A percentile compares a stretch with the other conserved stretches of the same genome.
phyloP scores from a whole-genome alignment of 2,888 invertebrate genomes.

The Apotomis turbidana region DNA sequence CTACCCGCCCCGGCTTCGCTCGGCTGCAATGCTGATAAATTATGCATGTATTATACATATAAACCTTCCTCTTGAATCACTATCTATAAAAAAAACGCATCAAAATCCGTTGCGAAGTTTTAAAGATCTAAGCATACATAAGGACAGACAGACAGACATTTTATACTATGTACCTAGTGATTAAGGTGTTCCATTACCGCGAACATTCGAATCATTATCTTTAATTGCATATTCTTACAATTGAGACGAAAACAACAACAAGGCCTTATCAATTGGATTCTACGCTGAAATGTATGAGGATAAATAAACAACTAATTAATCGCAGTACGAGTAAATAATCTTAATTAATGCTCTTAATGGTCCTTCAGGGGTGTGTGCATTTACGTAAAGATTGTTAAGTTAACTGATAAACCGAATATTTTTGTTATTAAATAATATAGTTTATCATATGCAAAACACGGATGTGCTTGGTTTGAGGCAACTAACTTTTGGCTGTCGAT shows the following conservation, averaged over 20 bases:
- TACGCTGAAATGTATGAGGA: constrained; percentile 31
- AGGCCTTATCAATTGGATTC: constrained; percentile 32
- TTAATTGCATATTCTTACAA: constrained; percentile 12
- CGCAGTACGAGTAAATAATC: constrained; percentile 17
- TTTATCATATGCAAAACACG: neutral
- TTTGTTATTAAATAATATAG: neutral
- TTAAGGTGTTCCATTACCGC: too few species aligned
- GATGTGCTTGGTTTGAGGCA: too few species aligned
- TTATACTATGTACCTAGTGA: too few species aligned
- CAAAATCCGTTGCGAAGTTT: too few species aligned
- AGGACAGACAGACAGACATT: too few species aligned
- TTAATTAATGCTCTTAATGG: constrained; percentile 32
- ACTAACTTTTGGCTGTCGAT: too few species aligned
- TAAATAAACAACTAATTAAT: constrained; percentile 37
- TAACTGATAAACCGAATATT: neutral
- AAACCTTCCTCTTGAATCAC: too few species aligned
- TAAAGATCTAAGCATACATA: too few species aligned
- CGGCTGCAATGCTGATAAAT: too few species aligned
- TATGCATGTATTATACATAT: too few species aligned
- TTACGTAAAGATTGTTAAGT: neutral
- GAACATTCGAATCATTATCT: constrained; percentile 5
- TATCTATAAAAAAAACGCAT: too few species aligned
- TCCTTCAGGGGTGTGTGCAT: constrained; percentile 25
- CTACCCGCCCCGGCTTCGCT: too few species aligned
- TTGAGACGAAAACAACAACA: constrained; percentile 19